Conservation (phyloP, 1,140 invertebrate species). For the Drosophila aff. region DNA sequence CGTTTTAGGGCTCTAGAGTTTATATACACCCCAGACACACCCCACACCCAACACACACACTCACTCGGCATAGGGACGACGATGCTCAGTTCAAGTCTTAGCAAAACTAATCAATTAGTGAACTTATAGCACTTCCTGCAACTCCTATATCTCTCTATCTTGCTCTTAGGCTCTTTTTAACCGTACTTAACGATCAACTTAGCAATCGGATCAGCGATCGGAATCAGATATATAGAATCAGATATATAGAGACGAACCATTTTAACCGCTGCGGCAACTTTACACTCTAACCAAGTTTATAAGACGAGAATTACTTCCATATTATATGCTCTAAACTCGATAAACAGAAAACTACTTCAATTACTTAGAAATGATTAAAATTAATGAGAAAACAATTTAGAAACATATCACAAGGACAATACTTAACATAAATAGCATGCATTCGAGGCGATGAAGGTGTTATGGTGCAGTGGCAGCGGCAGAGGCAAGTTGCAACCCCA, state of each 20-base stretch:
- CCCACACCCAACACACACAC: conserved; percentile 4
- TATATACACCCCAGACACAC: conserved; percentile 51
- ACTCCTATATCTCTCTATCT: conserved; percentile 67
- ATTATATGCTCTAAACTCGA: conserved; percentile 77
- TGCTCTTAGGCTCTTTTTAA: conserved; percentile 75
- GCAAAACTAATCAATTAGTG: conserved; percentile 78
- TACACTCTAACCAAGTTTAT: conserved; percentile 80
- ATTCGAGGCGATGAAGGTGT: conserved; percentile 55
- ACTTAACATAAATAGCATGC: conserved; percentile 80
- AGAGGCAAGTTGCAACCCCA: conserved; percentile 43
- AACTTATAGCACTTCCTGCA: conserved; percentile 77
- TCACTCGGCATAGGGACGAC: conserved; percentile 15
- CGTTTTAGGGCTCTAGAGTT: conserved; percentile 80
- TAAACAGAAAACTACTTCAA: conserved; percentile 83
- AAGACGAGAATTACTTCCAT: conserved; percentile 80
- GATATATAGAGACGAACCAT: conserved; percentile 55
- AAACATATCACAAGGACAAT: conserved; percentile 85
- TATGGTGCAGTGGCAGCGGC: conserved; percentile 29
- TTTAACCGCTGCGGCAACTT: conserved; percentile 71
- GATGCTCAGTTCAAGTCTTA: conserved; percentile 76
- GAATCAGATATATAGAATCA: conserved; percentile 43
- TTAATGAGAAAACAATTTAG: conserved; percentile 84
- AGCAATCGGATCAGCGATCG: conserved; percentile 33
- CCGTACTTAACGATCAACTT: conserved; percentile 53
- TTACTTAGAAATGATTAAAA: conserved; percentile 82